Conservation (phyloP, 1,140 invertebrate species). For the Ladona fulva region DNA sequence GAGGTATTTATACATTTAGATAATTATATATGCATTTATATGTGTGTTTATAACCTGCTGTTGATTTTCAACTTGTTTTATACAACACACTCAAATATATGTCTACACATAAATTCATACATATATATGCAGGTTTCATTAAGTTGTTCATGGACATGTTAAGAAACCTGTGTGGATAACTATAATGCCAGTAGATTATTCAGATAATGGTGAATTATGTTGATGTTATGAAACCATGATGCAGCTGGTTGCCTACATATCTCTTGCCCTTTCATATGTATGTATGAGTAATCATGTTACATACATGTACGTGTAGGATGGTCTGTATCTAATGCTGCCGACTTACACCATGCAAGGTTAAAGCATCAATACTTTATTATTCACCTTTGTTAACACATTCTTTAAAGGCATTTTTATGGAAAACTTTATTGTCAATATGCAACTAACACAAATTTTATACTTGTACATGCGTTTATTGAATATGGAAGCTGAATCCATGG, state of each 20-base stretch:
- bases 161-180: no score
- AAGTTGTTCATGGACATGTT: neutral
- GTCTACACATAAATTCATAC: neutral
- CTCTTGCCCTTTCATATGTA: no score
- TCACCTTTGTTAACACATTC: neutral
- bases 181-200: no score
- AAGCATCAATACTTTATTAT: neutral
- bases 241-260: no score
- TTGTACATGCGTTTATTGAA: neutral
- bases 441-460: slow-evolving; percentile 3
- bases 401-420: neutral
- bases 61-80: neutral
- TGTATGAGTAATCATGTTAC: no score
- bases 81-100: no score
- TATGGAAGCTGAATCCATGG: neutral
- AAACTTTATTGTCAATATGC: neutral
- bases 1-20: neutral
- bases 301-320: neutral
- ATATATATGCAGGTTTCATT: neutral
- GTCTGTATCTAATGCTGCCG: neutral
- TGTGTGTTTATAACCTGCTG: neutral
- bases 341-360: neutral
- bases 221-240: no score
- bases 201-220: no score
- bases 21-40: slow-evolving; percentile 1